Base-by-base conservation (phyloP, 2,888 invertebrate species). In the Lordiphosa andalusiaca region DNA sequence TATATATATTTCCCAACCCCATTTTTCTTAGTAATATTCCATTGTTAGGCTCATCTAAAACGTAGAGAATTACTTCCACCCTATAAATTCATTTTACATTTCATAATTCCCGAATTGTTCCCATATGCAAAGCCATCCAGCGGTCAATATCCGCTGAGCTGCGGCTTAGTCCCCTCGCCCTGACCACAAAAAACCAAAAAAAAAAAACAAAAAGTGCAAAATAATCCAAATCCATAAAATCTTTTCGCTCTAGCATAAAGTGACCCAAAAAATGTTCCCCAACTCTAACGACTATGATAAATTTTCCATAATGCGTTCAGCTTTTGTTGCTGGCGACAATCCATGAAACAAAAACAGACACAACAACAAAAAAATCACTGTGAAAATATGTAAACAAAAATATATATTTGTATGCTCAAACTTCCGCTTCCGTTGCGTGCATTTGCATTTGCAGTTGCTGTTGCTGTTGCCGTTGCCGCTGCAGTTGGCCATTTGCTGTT, bases 381-480 rank as follows among this genome's bases (percentile, higher is more conserved):
- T 10, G 23, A 53, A 64, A 64, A 62, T 59, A 36, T 52, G 54
- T 53, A 60, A 46, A 59, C 37, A 58, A 46, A 41, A 40, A 60
- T 54, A 67, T 54, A 67, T 74, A 64, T 74, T 69, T 66, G 68
- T 68, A 44, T 68, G 65, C 59, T 39, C 16, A 62, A 59, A 66
- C 63, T 74, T 78, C 77, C 77, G 77, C 62, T 75, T 78, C 77
- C 77, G 78, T 39, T 65, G 53, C 53, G 53, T 73, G 53, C 61
- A 66, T 66, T 53, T 52, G 51, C 61, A 47, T 47, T 73, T 53
- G 19, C 19, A 19, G 19, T 19, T 68, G 19, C 19, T 2, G 19
- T 19, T 68, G 49, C 51, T 67, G 55, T 67, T 60, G n/a, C n/a
- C n/a, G n/a, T n/a, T n/a, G n/a, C n/a, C n/a, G n/a, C n/a, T 53